Base-by-base conservation (phyloP, 2,797 vertebrate genomes). In the Picus viridis region DNA sequence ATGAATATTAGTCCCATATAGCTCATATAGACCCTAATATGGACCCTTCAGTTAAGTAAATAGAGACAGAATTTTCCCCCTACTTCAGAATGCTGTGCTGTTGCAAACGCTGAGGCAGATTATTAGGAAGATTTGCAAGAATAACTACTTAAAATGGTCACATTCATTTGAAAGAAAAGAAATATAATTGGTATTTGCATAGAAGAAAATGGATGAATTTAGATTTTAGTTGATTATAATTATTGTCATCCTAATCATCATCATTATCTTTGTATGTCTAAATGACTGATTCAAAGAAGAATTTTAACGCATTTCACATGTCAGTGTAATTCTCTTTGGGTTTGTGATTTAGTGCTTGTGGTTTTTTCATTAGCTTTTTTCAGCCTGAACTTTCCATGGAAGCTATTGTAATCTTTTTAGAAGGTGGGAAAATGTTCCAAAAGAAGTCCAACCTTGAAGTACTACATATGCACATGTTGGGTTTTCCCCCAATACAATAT, bases 141-240 rank as follows among this genome's bases (percentile, higher is more conserved):
- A 92, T 83, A 93, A 83, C 89, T 82, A 51, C 71, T 96, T 95
- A 34, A 96, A 95, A 94, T 89, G 83, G 77, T 86, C 86, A 95
- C 85, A 93, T 89, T 96, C 80, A 73, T 93, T 92, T 95, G 95
- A 91, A 92, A 93, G 95, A 97, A 96, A 92, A 91, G 79, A 97
- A 97, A 97, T 94, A 91, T 90, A 90, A 93, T 96, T 96, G 93
- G 89, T 94, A 96, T 96, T 97, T 97, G 89, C 91, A 93, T 77
- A 75, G 92, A 96, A 88, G 88, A 96, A 96, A 97, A 96, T 95
- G 72, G 71, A 92, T 93, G 81, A 96, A 95, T 97, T 97, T 93
- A 95, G 93, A 97, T 96, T 97, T 96, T 91, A 93, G 75, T 90
- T 96, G 92, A 97, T 97, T 97, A 95, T 96, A 96, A 97, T 97